A percentile compares a stretch with the other conserved stretches of the same genome.
Evolutionary conservation across 2,113 vertebrate species (phyloP).

Genomic region (Phyllopteryx taeniolatus): DNA sequence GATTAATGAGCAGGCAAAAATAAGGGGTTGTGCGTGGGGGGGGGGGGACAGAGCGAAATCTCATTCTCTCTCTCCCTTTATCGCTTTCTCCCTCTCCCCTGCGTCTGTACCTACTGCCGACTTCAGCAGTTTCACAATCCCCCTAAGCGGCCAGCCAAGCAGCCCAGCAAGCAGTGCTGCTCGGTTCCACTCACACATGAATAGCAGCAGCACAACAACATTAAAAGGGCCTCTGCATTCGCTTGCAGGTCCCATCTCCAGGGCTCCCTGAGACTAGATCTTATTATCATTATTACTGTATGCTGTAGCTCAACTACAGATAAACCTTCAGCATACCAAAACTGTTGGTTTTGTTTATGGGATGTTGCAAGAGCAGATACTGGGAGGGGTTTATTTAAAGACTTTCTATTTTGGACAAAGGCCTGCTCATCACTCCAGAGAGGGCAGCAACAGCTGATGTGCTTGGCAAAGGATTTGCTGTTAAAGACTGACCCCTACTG

Average conservation of each 20-base stretch:
- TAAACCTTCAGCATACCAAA: slow-evolving; percentile 75
- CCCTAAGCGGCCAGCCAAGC: slow-evolving; percentile 48
- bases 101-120: slow-evolving; percentile 67
- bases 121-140: slow-evolving; percentile 80
- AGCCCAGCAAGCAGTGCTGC: slow-evolving; percentile 54
- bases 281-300: slow-evolving; percentile 66
- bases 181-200: slow-evolving; percentile 61
- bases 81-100: slow-evolving; percentile 33
- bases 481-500: slow-evolving; percentile 60
- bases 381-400: slow-evolving; percentile 69
- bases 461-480: slow-evolving; percentile 2
- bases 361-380: slow-evolving; percentile 71
- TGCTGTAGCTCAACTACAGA: slow-evolving; percentile 59
- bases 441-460: slow-evolving; percentile 40
- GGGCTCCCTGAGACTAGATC: slow-evolving; percentile 58
- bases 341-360: slow-evolving; percentile 68
- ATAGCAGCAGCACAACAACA: slow-evolving; percentile 63
- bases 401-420: slow-evolving; percentile 72
- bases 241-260: slow-evolving; percentile 65
- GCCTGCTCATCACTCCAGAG: slow-evolving; percentile 41
- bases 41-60: slow-evolving; percentile 75
- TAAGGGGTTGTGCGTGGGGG: slow-evolving; percentile 40
- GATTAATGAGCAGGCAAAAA: slow-evolving; percentile 63
- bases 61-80: slow-evolving; percentile 30
- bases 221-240: slow-evolving; percentile 68